Conservation (phyloP, 2,113 vertebrate species). For the Telmatochromis brichardi region DNA sequence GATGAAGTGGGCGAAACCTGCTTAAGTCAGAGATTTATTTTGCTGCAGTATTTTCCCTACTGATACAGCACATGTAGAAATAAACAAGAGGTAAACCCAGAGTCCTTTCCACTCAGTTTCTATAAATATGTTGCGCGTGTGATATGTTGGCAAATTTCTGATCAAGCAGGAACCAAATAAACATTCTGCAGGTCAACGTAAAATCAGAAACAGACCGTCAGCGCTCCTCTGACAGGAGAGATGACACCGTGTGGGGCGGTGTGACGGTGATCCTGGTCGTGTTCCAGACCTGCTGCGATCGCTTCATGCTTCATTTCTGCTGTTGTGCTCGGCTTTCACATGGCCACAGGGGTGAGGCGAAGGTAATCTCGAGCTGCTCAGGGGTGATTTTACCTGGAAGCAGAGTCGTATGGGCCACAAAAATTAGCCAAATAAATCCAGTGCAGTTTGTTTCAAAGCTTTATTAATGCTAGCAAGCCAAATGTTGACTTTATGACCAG, state of each 20-base stretch:
- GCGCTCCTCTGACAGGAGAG: background rate
- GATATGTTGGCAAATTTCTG: rapidly evolving
- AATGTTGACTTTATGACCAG: background rate
- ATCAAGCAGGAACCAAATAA: background rate
- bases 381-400: background rate
- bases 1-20: background rate
- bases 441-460: background rate
- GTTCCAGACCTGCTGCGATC: background rate
- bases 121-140: background rate
- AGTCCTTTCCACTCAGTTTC: background rate
- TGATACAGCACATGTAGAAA: background rate
- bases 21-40: background rate
- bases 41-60: background rate
- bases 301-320: background rate
- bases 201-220: background rate
- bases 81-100: background rate
- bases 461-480: background rate
- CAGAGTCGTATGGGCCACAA: background rate
- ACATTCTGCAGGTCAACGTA: rapidly evolving
- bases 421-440: background rate
- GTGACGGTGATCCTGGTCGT: background rate
- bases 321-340: background rate
- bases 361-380: background rate
- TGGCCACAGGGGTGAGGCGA: background rate
- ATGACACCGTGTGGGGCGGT: background rate